Evolutionary conservation across 92 coral and sea anemone species (phyloP), one percentile per base, ranked within the genome.

Genomic region (Epizoanthus fatuus): DNA sequence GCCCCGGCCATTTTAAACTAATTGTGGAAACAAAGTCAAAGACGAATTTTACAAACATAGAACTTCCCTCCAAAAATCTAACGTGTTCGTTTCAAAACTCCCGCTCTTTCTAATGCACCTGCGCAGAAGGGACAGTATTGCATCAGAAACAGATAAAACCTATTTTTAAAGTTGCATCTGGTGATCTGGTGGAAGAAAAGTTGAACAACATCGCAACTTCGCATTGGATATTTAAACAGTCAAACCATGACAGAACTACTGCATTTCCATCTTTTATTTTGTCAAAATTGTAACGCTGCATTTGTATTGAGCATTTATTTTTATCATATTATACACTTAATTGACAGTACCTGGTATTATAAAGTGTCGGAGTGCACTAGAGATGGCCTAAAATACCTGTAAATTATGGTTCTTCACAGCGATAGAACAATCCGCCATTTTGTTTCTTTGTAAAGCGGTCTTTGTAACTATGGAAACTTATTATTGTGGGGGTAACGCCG

Each of bases 1-100:
- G 87, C 49, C 57, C 55, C 53, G 13, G 87, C 37, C 87, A 83
- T 83, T 4, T 4, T 7, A 42, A 42, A 42, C 7, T 42, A 7
- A 22, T 22, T 22, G 25, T 22, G 25, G 25, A 22, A 22, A 22
- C 25, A 22, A 22, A 22, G 25, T 22, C 25, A 22, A 22, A 42
- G 47, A 42, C 47, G 47, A 42, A 42, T 63, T 22, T 35, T 17
- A 35, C 22, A 17, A 63, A 16, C 37, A 14, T 63, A 9, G 14
- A 29, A 35, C 7, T 63, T 63, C 69, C 69, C 39, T 63, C 69
- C 38, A 63, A 63, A 19, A 63, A 16, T 19, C 69, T 63, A 63
- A 63, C 69, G 69, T 4, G 7, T 22, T 35, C n/a, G 38, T 22
- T 42, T 63, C 69, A 10, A 63, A 63, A 19, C 29, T 63, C 69